Percentiles rank a stretch among this genome's conserved stretches.
Conservation (phyloP, 37 sponge, comb jelly and placozoan species). For the Aplysina aerophoba region DNA sequence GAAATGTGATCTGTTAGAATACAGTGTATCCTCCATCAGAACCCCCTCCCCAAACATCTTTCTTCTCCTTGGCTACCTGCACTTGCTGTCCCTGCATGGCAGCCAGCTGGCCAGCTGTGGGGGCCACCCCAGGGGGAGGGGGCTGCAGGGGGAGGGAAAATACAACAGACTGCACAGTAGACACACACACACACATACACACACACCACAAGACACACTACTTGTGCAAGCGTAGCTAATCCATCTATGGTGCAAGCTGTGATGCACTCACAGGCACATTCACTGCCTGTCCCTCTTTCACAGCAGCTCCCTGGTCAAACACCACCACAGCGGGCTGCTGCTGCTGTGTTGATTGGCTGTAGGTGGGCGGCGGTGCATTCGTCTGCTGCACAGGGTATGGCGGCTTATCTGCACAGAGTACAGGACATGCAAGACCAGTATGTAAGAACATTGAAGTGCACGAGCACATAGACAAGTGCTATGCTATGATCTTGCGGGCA, state of each 20-base stretch:
- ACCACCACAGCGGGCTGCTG: conserved; percentile 24
- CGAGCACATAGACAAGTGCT: too few species aligned
- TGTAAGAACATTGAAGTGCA: too few species aligned
- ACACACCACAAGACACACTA: too few species aligned
- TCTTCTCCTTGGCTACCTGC: conserved; percentile 41
- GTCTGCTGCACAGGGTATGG: conserved; percentile 13
- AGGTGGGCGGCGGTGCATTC: neutral
- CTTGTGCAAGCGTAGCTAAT: too few species aligned
- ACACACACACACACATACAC: too few species aligned
- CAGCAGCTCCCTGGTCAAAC: conserved; percentile 64
- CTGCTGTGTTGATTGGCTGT: too few species aligned
- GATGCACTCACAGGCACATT: conserved; percentile 53
- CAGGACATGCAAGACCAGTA: too few species aligned
- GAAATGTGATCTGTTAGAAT: conserved; percentile 27
- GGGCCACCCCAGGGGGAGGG: conserved; percentile 76
- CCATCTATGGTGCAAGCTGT: too few species aligned
- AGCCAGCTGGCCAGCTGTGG: conserved; percentile 68
- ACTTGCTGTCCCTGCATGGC: conserved; percentile 65
- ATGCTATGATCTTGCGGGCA: too few species aligned
- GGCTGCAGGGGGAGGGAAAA: conserved; percentile 40
- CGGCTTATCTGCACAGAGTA: too few species aligned
- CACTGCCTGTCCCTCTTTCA: conserved; percentile 18
- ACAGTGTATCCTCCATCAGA: conserved; percentile 79
- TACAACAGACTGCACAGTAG: too few species aligned
- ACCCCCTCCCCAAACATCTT: conserved; percentile 55